phyloP scores from a whole-genome alignment of 2,797 vertebrate genomes.

The Manis javanica region DNA sequence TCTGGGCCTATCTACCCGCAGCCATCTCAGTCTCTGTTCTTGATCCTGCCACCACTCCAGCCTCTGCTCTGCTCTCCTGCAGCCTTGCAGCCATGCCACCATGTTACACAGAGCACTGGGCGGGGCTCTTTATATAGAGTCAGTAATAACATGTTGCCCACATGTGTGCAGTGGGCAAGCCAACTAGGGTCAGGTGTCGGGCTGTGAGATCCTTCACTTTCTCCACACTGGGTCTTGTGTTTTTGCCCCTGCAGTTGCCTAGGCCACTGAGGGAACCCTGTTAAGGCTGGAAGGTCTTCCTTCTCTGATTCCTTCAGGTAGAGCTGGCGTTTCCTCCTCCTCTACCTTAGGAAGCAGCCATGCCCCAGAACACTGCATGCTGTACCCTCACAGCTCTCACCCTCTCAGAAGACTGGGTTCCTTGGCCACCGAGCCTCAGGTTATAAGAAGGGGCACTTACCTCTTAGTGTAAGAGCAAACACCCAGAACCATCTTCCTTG shows the following conservation, averaged over 20 bases:
- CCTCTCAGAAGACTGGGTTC: neutral
- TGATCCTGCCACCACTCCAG: no score
- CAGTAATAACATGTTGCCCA: no score
- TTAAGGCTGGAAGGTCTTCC: neutral
- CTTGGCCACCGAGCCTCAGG: neutral
- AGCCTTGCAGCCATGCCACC: no score
- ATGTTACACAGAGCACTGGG: no score
- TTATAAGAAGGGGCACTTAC: neutral
- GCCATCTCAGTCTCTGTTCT: no score
- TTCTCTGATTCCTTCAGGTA: neutral
- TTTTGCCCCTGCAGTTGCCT: neutral
- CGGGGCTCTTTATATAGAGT: no score
- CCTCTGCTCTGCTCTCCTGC: no score
- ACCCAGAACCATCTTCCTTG: neutral
- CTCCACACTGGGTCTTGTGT: neutral
- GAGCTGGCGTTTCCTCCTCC: neutral
- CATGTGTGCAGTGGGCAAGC: no score
- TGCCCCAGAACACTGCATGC: neutral
- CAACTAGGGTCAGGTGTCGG: no score
- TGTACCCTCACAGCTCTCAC: neutral
- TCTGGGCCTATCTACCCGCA: no score
- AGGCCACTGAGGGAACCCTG: neutral
- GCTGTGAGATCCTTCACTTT: no score
- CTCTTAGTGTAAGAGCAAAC: neutral
- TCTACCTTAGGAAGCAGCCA: neutral